Conservation (phyloP, 2,113 vertebrate species). For the Beaufortia kweichowensis region DNA sequence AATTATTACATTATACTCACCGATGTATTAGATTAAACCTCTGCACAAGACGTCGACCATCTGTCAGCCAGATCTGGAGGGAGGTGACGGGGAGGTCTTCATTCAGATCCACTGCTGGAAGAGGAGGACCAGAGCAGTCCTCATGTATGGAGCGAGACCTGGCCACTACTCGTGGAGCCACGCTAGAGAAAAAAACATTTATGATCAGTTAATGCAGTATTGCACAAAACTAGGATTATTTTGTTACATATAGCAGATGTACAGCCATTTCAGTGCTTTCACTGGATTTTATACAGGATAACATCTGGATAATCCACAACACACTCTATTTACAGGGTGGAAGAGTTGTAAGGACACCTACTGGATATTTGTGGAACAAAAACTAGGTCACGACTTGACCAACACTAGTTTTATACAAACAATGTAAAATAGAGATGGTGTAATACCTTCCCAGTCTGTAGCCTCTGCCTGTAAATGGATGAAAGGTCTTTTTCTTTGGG, state of each 20-base stretch:
- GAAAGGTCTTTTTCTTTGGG: constrained; percentile 83
- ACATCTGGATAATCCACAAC: constrained; percentile 12
- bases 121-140: constrained; percentile 74
- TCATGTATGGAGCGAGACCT: constrained; percentile 79
- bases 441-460: constrained; percentile 91
- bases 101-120: constrained; percentile 83
- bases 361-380: constrained; percentile 57
- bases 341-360: constrained; percentile 64
- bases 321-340: background rate
- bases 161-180: constrained; percentile 86
- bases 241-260: background rate
- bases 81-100: constrained; percentile 85
- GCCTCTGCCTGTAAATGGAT: constrained; percentile 88
- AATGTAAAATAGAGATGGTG: background rate
- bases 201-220: background rate
- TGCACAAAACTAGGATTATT: background rate
- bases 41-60: constrained; percentile 90
- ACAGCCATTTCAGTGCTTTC: background rate
- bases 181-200: constrained; percentile 72
- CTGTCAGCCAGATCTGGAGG: constrained; percentile 93
- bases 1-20: constrained; percentile 66
- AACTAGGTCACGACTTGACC: background rate
- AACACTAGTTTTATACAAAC: background rate
- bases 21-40: constrained; percentile 92
- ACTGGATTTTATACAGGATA: background rate